Base-by-base conservation (phyloP, 2,797 vertebrate genomes). In the Philypnodon macrostomus region DNA sequence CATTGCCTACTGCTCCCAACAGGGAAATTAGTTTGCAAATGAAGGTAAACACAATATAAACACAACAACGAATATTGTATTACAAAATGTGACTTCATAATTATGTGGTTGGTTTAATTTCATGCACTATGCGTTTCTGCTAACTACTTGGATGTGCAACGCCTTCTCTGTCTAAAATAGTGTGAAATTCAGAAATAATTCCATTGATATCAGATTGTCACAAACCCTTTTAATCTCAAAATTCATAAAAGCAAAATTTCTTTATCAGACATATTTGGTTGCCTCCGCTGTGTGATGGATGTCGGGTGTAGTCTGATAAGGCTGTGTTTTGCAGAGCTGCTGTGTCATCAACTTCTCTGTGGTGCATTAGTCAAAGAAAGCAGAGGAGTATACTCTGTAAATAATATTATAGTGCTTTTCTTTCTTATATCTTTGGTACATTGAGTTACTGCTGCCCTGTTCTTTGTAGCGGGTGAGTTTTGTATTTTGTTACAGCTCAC, bases 401-500 rank as follows among this genome's bases (percentile, higher is more conserved):
- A 39, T 23, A 17, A 30, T 24, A n/a, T 12, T 39, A 18, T 29
- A 10, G 7, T 3, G 16, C 1, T 19, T 14, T 27, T 46, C 8
- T 1, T 4, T 52, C 24, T 13, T 19, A 16, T 45, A 34, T 35
- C 7, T 50, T 33, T 17, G n/a, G n/a, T n/a, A n/a, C n/a, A n/a
- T n/a, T n/a, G n/a, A 4, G n/a, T n/a, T 17, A 13, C 13, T 47
- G 46, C 41, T 41, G 39, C 50, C 14, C 19, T 10, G 4, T 10
- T 5, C 9, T 31, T 19, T 16, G 39, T 33, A 48, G 19, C 12
- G 16, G 29, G 24, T 19, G 31, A 45, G n/a, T 42, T 57, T 39
- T 56, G 23, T 45, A 47, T 68, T 75, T 71, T 55, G 67, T 70
- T 54, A 48, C 38, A 61, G 23, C 18, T 73, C 41, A 59, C 75